These are phyloP conservation scores for Drosophila nr. medialis DNA, from an alignment of 2,888 invertebrate genomes.

Conservation along the genomic window DNA sequence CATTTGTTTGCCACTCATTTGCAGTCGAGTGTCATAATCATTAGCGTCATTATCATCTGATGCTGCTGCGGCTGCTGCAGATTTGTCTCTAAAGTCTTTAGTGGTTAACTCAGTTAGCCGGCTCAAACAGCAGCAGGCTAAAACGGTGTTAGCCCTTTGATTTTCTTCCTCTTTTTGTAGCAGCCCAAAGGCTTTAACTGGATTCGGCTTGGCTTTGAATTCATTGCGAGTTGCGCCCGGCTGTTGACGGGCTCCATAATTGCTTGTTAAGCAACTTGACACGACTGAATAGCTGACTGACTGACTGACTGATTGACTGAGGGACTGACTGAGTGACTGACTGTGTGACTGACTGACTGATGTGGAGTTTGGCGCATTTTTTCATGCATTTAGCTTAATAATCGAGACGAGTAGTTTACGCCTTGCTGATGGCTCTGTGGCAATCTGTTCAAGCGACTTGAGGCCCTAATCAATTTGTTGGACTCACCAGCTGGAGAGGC, in stretches of 20 bases:
- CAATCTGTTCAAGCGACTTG: constrained; percentile 17
- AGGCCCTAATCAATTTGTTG: constrained; percentile 57
- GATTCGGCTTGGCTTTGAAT: constrained; percentile 39
- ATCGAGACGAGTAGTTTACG: constrained; percentile 43
- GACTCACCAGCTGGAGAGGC: background rate
- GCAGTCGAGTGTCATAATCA: constrained; percentile 35
- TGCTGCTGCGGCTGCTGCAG: background rate
- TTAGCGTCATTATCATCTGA: constrained; percentile 22
- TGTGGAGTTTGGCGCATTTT: constrained; percentile 17
- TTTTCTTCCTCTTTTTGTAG: background rate
- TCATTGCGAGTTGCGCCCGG: constrained; percentile 8
- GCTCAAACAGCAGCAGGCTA: constrained; percentile 16
- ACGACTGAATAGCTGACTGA: constrained; percentile 37
- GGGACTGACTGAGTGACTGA: constrained; percentile 16
- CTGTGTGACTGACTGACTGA: constrained; percentile 18
- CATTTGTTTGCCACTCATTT: constrained; percentile 53
- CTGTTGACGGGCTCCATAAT: constrained; percentile 55
- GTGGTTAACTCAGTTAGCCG: constrained; percentile 23
- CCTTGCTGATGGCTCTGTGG: constrained; percentile 47
- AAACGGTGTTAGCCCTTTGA: constrained; percentile 24
- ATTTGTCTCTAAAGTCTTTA: constrained; percentile 38
- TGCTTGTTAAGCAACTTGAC: constrained; percentile 66
- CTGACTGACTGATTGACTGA: constrained; percentile 5
- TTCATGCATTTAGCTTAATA: constrained; percentile 44
- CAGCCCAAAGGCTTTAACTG: constrained; percentile 16